A percentile compares a stretch with the other conserved stretches of the same genome.
These are phyloP conservation scores for Pterophyllum scalare DNA, from an alignment of 2,113 vertebrate genomes.

Conservation along the genomic window DNA sequence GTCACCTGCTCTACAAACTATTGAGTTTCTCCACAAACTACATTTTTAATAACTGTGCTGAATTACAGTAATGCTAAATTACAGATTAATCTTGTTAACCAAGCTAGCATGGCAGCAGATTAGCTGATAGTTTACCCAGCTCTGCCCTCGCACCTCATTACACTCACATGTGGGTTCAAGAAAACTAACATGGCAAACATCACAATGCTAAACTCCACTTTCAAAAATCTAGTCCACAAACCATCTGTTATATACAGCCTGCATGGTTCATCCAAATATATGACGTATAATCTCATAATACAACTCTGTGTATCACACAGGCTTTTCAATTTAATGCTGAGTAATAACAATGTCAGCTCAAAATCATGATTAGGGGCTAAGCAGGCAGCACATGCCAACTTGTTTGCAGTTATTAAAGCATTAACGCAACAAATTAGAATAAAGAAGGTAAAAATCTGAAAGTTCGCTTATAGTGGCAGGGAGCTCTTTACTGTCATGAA, in stretches of 20 bases:
- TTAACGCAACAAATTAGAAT: not conserved
- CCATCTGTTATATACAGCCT: not conserved
- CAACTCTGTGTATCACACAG: not conserved
- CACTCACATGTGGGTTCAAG: not conserved
- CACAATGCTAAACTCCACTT: fast-evolving
- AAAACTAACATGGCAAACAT: not conserved
- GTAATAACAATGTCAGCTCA: not conserved
- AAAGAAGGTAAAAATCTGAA: not conserved
- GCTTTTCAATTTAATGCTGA: not conserved
- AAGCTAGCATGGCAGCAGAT: not conserved
- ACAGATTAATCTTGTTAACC: not conserved
- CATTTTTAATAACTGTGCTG: not conserved
- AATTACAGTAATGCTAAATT: not conserved
- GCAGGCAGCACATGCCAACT: too few species aligned
- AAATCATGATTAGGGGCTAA: not conserved
- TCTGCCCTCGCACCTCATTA: not conserved
- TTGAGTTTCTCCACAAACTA: not conserved
- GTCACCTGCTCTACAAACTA: too few species aligned
- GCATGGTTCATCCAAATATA: not conserved
- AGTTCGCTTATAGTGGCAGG: not conserved
- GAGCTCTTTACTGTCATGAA: not conserved
- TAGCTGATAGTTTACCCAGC: not conserved
- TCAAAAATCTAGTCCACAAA: not conserved
- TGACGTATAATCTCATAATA: not conserved
- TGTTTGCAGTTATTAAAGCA: not conserved